Base-by-base conservation (phyloP, 2,797 vertebrate genomes). In the Chaetodon trifasciatus region DNA sequence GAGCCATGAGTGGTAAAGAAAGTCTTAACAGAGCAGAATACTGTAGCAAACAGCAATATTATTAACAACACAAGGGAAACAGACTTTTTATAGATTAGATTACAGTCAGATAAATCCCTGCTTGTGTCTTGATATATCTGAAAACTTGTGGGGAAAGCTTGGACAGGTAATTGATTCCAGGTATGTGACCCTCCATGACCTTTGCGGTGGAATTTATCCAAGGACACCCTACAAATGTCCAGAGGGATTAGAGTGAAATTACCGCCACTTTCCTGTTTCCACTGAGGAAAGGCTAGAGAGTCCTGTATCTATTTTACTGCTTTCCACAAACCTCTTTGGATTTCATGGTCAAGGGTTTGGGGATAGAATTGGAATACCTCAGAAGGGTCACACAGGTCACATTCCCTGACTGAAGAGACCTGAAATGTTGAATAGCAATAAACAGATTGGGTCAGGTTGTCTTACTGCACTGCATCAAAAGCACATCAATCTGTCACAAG, bases 171-270 rank as follows among this genome's bases (percentile, higher is more conserved):
- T 78, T 77, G 74, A 79, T 76, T 86, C 79, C 88, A 90, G 86
- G 61, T 78, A 79, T 65, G 60, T 77, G 81, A 88, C 70, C 74
- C 58, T 40, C 21, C 8, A 28, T 44, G 78, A 85, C 81, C 87
- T 74, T 23, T 69, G 47, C 17, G 23, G 37, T 63, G 67, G 67
- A 74, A 77, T 78, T 74, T 32, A 85, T 86, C 60, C 68, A 67
- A 74, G 78, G 86, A 92, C 85, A 89, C 82, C 78, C 75, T 40
- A 62, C 85, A 88, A 88, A 91, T 47, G 76, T 86, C 84, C 42
- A 24, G 8, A 16, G 60, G 82, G 78, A 89, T 91, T 85, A 84
- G 53, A 84, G 49, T 47, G 55, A 85, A 84, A 86, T 74, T 66
- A 81, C 82, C 44, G 55, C 37, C 79, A 46, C 72, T 47, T 82